Conservation (phyloP, 2,888 invertebrate genomes). For the Conops quadrifasciatus region DNA sequence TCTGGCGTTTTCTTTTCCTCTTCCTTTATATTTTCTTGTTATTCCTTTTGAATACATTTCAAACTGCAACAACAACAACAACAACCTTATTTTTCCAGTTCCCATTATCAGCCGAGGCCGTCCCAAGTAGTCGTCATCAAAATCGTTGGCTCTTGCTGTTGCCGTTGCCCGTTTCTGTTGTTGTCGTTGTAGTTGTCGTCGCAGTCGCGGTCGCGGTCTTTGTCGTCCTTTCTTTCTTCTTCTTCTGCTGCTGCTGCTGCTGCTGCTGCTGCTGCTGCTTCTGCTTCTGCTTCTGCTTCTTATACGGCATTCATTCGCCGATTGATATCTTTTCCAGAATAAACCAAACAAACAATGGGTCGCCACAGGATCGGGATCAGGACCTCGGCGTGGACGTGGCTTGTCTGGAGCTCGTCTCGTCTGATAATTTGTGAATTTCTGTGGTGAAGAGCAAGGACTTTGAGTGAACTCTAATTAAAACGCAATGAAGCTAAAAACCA, state of each 20-base stretch:
- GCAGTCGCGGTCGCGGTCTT: slow-evolving; percentile 21
- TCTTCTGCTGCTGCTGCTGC: slow-evolving; percentile 3
- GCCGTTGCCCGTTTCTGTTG: slow-evolving; percentile 14
- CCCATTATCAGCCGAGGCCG: slow-evolving; percentile 8
- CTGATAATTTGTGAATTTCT: neutral
- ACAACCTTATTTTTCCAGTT: slow-evolving; percentile 10
- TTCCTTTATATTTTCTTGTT: neutral
- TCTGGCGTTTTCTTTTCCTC: neutral
- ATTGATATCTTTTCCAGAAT: slow-evolving; percentile 58
- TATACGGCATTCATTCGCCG: slow-evolving; percentile 50
- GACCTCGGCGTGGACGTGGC: slow-evolving; percentile 32
- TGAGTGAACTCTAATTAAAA: neutral
- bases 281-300: slow-evolving; percentile 19
- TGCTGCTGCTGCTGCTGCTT: slow-evolving; percentile 16
- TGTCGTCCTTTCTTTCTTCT: slow-evolving; percentile 19
- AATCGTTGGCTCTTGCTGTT: neutral
- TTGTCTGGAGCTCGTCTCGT: slow-evolving; percentile 22
- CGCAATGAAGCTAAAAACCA: neutral
- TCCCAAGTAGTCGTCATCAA: neutral
- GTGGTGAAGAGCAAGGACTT: neutral
- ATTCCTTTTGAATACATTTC: neutral
- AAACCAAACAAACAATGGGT: slow-evolving; percentile 49
- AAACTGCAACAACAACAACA: slow-evolving; percentile 3
- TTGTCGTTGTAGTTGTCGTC: slow-evolving; percentile 13
- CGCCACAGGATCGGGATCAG: slow-evolving; percentile 39